Percentiles rank a stretch among this genome's conserved stretches.
Conservation (phyloP, 1,140 invertebrate species). For the Drosophila tsacasi region DNA sequence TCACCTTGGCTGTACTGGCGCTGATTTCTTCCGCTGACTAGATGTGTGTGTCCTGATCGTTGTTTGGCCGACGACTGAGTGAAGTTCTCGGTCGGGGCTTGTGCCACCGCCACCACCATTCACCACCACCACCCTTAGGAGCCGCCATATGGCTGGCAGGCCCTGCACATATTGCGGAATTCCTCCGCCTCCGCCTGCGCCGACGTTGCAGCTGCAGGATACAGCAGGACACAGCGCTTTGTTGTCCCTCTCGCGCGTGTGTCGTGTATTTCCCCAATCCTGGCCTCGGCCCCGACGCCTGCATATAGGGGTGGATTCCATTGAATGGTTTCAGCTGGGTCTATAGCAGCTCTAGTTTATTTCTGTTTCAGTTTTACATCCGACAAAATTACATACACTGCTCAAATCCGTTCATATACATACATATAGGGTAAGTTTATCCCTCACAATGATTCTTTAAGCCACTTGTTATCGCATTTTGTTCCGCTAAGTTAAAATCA, state of each 20-base stretch:
- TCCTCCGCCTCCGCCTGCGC: constrained; percentile 56
- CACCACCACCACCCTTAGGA: constrained; percentile 68
- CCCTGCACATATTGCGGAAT: constrained; percentile 79
- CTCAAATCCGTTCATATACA: constrained; percentile 28
- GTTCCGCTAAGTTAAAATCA: constrained; percentile 55
- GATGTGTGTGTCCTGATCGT: constrained; percentile 61
- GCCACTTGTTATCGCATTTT: constrained; percentile 58
- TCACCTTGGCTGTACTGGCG: constrained; percentile 20
- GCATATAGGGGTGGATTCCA: constrained; percentile 49
- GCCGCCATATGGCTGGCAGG: constrained; percentile 71
- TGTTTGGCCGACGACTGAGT: constrained; percentile 48
- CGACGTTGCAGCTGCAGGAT: constrained; percentile 43
- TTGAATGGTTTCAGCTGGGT: constrained; percentile 56
- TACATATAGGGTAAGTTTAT: constrained; percentile 20
- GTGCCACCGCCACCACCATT: constrained; percentile 29
- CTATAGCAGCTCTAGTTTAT: constrained; percentile 54
- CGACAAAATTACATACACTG: constrained; percentile 46
- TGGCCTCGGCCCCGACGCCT: constrained; percentile 5
- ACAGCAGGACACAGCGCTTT: constrained; percentile 33
- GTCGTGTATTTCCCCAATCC: constrained; percentile 22
- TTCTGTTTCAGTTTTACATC: constrained; percentile 46
- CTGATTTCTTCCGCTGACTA: constrained; percentile 60
- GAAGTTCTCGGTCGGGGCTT: constrained; percentile 58
- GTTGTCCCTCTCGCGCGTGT: constrained; percentile 49
- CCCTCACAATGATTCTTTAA: constrained; percentile 41